These are phyloP conservation scores for Sphaerodactylus townsendi DNA, from an alignment of 2,113 vertebrate species.

Conservation along the genomic window DNA sequence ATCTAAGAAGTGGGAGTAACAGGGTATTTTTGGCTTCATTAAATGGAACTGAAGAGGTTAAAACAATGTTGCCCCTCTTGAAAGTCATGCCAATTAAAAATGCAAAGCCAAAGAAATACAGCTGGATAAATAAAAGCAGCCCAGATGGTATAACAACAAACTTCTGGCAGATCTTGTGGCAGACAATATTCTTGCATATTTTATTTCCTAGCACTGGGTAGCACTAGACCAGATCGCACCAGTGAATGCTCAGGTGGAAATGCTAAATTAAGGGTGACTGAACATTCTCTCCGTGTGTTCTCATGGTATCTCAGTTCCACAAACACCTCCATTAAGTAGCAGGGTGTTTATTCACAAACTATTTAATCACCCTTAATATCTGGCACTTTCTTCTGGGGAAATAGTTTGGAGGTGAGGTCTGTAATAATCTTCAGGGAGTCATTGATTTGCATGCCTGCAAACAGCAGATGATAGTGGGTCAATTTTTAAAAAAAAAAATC, in stretches of 20 bases:
- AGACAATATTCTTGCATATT: slow-evolving; percentile 73
- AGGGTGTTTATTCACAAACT: neutral
- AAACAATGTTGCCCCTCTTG: slow-evolving; percentile 56
- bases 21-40: neutral
- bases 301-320: slow-evolving; percentile 1
- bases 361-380: neutral
- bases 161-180: slow-evolving; percentile 70
- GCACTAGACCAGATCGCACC: slow-evolving; percentile 21
- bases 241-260: neutral
- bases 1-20: neutral
- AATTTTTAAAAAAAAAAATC: neutral
- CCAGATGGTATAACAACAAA: slow-evolving; percentile 73
- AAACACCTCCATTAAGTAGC: neutral
- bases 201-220: slow-evolving; percentile 56
- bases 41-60: slow-evolving; percentile 53
- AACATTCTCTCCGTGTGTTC: neutral
- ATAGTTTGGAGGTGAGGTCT: neutral
- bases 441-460: neutral
- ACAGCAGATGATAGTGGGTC: neutral
- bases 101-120: slow-evolving; percentile 75
- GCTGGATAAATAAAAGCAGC: slow-evolving; percentile 74
- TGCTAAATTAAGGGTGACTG: neutral
- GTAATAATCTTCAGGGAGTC: neutral
- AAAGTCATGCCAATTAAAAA: slow-evolving; percentile 74
- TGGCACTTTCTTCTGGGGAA: neutral